Evolutionary conservation across 2,888 invertebrate genomes (phyloP), one percentile per base, ranked within the genome.

Genomic region (Embidobia sp.): DNA sequence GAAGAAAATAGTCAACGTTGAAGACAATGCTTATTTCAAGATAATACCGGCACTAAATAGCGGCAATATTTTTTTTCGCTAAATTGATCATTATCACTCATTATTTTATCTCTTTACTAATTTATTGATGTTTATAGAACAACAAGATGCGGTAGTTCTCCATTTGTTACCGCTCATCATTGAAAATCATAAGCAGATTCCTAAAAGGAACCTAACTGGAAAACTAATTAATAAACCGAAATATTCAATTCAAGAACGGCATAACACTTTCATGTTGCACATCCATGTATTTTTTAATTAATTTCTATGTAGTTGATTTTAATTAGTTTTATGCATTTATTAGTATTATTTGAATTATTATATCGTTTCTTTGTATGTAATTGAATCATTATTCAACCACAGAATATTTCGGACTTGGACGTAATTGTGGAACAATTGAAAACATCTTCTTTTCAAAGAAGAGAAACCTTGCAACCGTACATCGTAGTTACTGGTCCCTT

Each of bases 391-490:
- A 37, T 29, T 48, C n/a, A 19, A 27, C 2, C 33, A 13, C 26
- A 59, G 59, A 59, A 59, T 13, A 33, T 59, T 59, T 44, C 42
- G 1, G 31, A 59, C 22, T 44, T 59, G 13, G 59, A 59, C 8
- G 13, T 11, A 3, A n/a, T 22, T 11, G 31, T 59, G 8, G 59
- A 46, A 61, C n/a, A 16, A 2, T 6, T 48, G 3, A 7, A 35
- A 37, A 22, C 15, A 27, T 48, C 35, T 13, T 48, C 7, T 13
- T n/a, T 48, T 8, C 3, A 49, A n/a, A 35, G 15, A 3, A 63
- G 27, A 8, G 37, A 63, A 40, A 63, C 48, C 7, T 10, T 46
- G 8, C 63, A 63, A 10, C 49, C 63, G 8, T 49, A 16, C 16
- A 18, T 64, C 8, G 42, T 42, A 0, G 51, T 51, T 8, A 51